Conservation (phyloP, 2,797 vertebrate genomes). For the Neomorphus geoffroyi region DNA sequence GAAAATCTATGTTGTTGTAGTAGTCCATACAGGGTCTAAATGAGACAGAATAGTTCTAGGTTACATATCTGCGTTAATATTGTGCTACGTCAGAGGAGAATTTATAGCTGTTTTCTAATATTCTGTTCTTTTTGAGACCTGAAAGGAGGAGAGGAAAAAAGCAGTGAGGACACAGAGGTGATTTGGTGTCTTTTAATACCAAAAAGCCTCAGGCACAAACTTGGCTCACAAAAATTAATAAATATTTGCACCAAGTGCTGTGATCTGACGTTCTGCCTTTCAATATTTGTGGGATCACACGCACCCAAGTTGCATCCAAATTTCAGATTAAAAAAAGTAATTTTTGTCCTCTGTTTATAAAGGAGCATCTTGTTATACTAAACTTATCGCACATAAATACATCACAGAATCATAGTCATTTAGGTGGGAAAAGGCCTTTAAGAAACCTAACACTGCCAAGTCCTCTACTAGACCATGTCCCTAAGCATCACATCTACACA, state of each 20-base stretch:
- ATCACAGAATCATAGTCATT: not conserved
- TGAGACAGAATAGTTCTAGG: not conserved
- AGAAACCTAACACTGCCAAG: too few relatives aligned
- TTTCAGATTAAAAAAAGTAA: not conserved
- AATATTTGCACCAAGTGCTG: not conserved
- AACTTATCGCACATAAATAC: not conserved
- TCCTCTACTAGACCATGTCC: too few relatives aligned
- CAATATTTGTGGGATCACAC: not conserved
- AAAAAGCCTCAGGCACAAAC: not conserved
- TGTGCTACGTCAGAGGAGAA: not conserved
- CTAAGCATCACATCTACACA: too few relatives aligned
- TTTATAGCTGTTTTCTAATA: not conserved
- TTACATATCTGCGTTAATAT: not conserved
- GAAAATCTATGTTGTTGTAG: not conserved
- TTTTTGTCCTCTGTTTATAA: not conserved
- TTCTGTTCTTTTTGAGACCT: not conserved
- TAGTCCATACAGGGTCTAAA: not conserved
- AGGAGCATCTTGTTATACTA: not conserved
- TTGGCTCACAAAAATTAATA: not conserved
- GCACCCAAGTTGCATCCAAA: not conserved
- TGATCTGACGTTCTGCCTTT: not conserved
- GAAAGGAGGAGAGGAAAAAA: not conserved
- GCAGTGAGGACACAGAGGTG: fast-evolving
- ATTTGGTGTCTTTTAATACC: not conserved
- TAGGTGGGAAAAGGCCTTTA: too few relatives aligned